A percentile compares a stretch with the other conserved stretches of the same genome.
These are phyloP conservation scores for Scleropages formosus DNA, from an alignment of 2,797 vertebrate species.

Conservation along the genomic window DNA sequence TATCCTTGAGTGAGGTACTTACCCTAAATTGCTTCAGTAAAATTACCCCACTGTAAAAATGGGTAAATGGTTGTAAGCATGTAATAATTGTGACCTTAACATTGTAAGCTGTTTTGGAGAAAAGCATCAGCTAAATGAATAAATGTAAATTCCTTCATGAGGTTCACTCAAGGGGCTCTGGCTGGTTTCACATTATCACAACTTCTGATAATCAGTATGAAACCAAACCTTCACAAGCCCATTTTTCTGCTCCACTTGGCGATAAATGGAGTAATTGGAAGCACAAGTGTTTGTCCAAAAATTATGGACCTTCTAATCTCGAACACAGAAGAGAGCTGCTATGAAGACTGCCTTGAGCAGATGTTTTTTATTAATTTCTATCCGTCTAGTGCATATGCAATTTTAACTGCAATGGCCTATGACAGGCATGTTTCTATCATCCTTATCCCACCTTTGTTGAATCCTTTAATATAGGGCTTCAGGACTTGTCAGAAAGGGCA, in stretches of 20 bases:
- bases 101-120: no score
- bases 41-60: no score
- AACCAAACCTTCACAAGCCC: conserved; percentile 52
- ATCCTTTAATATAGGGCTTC: conserved; percentile 54
- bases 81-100: no score
- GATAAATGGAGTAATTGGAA: conserved; percentile 51
- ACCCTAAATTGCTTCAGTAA: no score
- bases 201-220: conserved; percentile 49
- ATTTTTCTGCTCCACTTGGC: conserved; percentile 55
- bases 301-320: conserved; percentile 50
- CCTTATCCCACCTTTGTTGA: conserved; percentile 48
- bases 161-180: no score
- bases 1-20: no score
- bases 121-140: no score
- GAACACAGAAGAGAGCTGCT: conserved; percentile 35
- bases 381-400: conserved; percentile 44
- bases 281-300: conserved; percentile 47
- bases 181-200: conserved; percentile 42
- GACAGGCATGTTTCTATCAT: conserved; percentile 59
- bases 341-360: conserved; percentile 50
- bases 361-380: conserved; percentile 54
- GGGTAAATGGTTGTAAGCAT: no score
- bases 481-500: conserved; percentile 45
- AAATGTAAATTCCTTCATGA: no score
- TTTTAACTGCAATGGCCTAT: conserved; percentile 60